Evolutionary conservation across 2,888 invertebrate species (phyloP), one percentile per base, ranked within the genome.

Genomic region (Mystacides longicornis): DNA sequence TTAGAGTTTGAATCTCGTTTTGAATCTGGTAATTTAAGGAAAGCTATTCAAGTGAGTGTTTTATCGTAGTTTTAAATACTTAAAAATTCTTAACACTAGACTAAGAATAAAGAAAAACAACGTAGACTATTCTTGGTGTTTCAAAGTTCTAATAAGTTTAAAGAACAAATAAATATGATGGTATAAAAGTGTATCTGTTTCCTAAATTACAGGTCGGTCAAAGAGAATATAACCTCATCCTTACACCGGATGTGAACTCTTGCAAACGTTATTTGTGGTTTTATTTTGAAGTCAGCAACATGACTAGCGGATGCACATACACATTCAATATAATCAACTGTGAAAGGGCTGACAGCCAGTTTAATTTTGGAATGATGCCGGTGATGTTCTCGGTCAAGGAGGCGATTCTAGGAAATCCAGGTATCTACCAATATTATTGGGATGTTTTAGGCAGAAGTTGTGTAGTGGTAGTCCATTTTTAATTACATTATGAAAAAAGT

Each of bases 281-380:
- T 72, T 93, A 93, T 72, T 93, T 93, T 67, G 86, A 90, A 73
- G 85, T 93, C n/a, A 79, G 81, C 42, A 86, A 87, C 68, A 90
- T 89, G 85, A 71, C 78, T 54, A 80, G 83, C 52, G 79, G 79
- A 54, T 71, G 79, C 1, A 77, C 82, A 0, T 93, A 93, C 68
- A 80, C 84, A 43, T 92, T 93, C 73, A 92, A 92, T 68, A 88
- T 93, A 52, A 81, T 91, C 64, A 93, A 93, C 74, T 90, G 89
- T 71, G 87, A 91, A 67, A 93, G 92, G 69, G 81, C 84, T 37
- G 88, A 89, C 67, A 90, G 90, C 64, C 89, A 92, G 71, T 92
- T 90, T 69, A 89, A 90, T 69, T 87, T 85, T 67, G 92, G 91
- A 46, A 91, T 93, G 91, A 89, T 89, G 67, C 93, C 93, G 14